Base-by-base conservation (phyloP, 2,888 invertebrate species). In the Onthophagus sagittarius region DNA sequence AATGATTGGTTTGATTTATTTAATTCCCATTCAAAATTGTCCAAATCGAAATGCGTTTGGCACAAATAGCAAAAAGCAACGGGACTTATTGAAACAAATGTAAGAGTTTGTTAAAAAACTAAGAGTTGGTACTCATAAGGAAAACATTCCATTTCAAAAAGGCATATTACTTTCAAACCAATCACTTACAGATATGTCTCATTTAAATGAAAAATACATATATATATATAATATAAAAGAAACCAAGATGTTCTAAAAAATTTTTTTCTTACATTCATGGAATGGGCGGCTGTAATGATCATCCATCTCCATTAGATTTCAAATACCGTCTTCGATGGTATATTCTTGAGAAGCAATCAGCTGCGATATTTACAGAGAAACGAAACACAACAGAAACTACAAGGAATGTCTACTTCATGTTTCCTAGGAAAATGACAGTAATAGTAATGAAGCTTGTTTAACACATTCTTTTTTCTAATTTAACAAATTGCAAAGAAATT, bases 1-100 rank as follows among this genome's bases (percentile, higher is more conserved):
- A 79, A 79, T 72, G 74, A 78, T 53, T 79, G 77, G 78, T 79
- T 80, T 74, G 79, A 79, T 74, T 9, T 79, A 32, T 73, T 77
- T n/a, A 79, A 79, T 72, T 69, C 75, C 2, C 74, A 70, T 31
- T 63, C 62, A 73, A 62, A 69, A 71, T 53, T 62, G 13, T 15
- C 62, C 73, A 67, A 74, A 74, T 15, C 31, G 31, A 63, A 77
- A 78, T 76, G 79, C 76, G 14, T 79, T 74, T 75, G 79, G 78
- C 31, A 75, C 70, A 11, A 71, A 78, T 71, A 23, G 78, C 13
- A 71, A 75, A 0, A 72, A 76, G 33, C 80, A 80, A 73, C 72
- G 31, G 62, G 39, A 64, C 14, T 15, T 78, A 65, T 39, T 80
- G 5, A 63, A 76, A 64, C 9, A 74, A 73, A 71, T 79, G 71